phyloP scores from a whole-genome alignment of 2,797 vertebrate genomes.

The Buceros bicornis region DNA sequence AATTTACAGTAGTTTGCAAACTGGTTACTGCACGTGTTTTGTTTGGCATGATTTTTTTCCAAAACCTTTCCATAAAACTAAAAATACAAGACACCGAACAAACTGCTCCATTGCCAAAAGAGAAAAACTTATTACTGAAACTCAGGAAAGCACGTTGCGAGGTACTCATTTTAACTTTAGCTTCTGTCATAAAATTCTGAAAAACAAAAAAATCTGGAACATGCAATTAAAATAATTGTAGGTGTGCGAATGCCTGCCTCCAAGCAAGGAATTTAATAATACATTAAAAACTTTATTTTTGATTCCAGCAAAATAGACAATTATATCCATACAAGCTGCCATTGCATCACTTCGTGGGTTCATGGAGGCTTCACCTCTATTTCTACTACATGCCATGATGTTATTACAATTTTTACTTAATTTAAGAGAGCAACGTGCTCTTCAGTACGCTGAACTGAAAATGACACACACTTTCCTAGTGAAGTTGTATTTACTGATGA shows the following conservation, averaged over 20 bases:
- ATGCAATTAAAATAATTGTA: conserved; percentile 91
- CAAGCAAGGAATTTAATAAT: conserved; percentile 89
- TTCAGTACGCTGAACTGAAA: conserved; percentile 46
- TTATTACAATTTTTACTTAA: conserved; percentile 76
- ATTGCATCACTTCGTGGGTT: conserved; percentile 73
- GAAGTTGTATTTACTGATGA: conserved; percentile 62
- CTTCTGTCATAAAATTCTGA: conserved; percentile 69
- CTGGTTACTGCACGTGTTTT: conserved; percentile 50
- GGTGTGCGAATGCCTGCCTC: conserved; percentile 83
- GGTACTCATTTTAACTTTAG: conserved; percentile 58
- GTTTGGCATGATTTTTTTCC: conserved; percentile 50
- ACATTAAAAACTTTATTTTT: conserved; percentile 90
- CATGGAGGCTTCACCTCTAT: conserved; percentile 61
- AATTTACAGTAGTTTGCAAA: conserved; percentile 53
- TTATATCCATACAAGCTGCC: conserved; percentile 83
- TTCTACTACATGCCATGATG: conserved; percentile 38
- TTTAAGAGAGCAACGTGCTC: conserved; percentile 67
- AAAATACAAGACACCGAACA: conserved; percentile 63
- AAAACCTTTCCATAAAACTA: conserved; percentile 70
- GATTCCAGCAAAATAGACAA: conserved; percentile 89
- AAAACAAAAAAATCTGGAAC: conserved; percentile 85
- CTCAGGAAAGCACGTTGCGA: conserved; percentile 8
- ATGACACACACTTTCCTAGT: not conserved
- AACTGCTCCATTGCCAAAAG: conserved; percentile 50
- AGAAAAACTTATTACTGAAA: conserved; percentile 56